phyloP scores from a whole-genome alignment of 1,140 invertebrate species.

The Drosophila virilis region DNA sequence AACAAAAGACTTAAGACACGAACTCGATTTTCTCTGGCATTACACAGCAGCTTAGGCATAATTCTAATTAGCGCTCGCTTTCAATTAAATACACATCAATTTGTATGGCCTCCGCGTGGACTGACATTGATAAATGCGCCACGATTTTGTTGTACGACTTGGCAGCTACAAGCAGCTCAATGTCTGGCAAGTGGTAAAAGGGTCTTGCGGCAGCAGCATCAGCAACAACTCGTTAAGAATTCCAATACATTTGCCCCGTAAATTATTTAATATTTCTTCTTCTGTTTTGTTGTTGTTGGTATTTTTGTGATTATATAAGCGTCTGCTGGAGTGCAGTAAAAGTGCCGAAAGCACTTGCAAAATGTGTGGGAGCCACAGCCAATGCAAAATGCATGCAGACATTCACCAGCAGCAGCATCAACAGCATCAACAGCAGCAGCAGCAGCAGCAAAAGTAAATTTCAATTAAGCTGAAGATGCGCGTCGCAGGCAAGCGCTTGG shows the following conservation, averaged over 20 bases:
- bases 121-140: constrained; percentile 77
- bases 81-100: constrained; percentile 78
- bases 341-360: constrained; percentile 80
- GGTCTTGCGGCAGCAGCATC: not conserved
- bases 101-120: constrained; percentile 49
- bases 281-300: not conserved
- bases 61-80: constrained; percentile 72
- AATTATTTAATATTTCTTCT: constrained; percentile 69
- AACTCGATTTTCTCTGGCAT: constrained; percentile 37
- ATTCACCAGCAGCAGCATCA: constrained; percentile 50
- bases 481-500: constrained; percentile 41
- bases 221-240: constrained; percentile 53
- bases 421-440: constrained; percentile 27
- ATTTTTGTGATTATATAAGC: constrained; percentile 64
- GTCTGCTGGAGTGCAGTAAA: constrained; percentile 53
- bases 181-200: constrained; percentile 31
- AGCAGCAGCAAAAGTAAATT: constrained; percentile 60
- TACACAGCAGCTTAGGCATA: constrained; percentile 61
- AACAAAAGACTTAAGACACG: constrained; percentile 48
- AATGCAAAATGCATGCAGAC: constrained; percentile 75
- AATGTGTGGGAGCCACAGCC: constrained; percentile 76
- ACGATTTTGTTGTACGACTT: constrained; percentile 62
- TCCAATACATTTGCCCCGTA: constrained; percentile 50
- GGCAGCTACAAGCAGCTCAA: constrained; percentile 44
- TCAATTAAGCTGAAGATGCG: constrained; percentile 80